Evolutionary conservation across 2,888 invertebrate species (phyloP).

Genomic region (Micoletzkya japonica): DNA sequence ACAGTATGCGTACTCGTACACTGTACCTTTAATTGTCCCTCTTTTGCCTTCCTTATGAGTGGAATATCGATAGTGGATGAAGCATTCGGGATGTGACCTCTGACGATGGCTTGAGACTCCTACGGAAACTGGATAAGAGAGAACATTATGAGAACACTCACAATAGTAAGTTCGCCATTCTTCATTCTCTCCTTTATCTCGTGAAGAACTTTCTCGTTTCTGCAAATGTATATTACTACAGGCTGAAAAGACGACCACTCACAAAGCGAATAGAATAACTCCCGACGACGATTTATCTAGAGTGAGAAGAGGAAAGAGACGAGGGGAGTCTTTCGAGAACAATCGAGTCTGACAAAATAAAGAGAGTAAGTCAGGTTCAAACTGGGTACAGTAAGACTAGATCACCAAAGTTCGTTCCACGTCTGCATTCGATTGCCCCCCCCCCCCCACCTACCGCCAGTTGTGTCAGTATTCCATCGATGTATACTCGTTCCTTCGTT

Average conservation of each 20-base stretch:
- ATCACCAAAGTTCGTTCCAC: background rate
- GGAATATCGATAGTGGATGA: background rate
- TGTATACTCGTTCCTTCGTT: background rate
- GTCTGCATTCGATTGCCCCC: background rate
- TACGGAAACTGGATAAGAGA: background rate
- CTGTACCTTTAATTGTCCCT: slow-evolving; percentile 20
- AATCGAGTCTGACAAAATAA: too few relatives aligned
- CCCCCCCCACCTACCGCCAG: slow-evolving; percentile 1
- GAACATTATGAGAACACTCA: slow-evolving; percentile 1
- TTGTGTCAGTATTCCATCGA: background rate
- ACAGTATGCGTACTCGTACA: background rate
- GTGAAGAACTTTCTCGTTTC: background rate
- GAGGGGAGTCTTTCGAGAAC: too few relatives aligned
- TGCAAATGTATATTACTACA: background rate
- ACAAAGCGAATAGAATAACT: slow-evolving; percentile 14
- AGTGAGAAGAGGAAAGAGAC: slow-evolving; percentile 6
- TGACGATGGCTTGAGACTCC: slow-evolving; percentile 6
- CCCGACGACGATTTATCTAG: slow-evolving; percentile 3
- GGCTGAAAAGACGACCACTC: background rate
- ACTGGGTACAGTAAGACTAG: slow-evolving; percentile 5
- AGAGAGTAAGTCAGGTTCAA: too few relatives aligned
- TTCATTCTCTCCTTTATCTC: slow-evolving; percentile 12
- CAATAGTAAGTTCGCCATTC: slow-evolving; percentile 11
- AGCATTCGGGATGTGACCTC: background rate
- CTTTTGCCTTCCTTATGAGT: slow-evolving; percentile 7